Percentiles rank a stretch among this genome's conserved stretches.
Evolutionary conservation across 2,797 vertebrate genomes (phyloP).

Genomic region (Gephyroberyx darwinii): DNA sequence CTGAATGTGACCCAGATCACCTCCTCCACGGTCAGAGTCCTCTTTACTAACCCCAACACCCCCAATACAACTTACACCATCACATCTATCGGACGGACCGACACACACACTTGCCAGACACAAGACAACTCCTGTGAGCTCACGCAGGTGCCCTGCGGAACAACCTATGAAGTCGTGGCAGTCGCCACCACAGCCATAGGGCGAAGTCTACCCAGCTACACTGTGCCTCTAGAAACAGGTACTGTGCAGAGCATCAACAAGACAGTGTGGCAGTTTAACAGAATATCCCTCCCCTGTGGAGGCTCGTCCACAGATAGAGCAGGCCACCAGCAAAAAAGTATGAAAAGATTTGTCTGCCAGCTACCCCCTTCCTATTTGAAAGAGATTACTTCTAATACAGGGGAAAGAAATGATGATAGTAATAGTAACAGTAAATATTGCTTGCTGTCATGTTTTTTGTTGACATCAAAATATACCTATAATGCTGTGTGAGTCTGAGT

Average conservation of each 20-base stretch:
- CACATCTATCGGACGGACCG: slow-evolving; percentile 74
- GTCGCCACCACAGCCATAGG: slow-evolving; percentile 82
- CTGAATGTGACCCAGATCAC: slow-evolving; percentile 81
- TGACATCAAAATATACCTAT: too few relatives aligned
- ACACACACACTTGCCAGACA: slow-evolving; percentile 78
- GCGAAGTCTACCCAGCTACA: slow-evolving; percentile 89
- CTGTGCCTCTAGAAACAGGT: slow-evolving; percentile 89
- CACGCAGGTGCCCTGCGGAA: slow-evolving; percentile 85
- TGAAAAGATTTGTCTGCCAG: too few relatives aligned
- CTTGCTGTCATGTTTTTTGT: too few relatives aligned
- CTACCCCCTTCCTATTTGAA: too few relatives aligned
- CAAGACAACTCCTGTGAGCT: slow-evolving; percentile 75
- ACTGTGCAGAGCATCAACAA: background rate
- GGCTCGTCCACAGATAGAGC: too few relatives aligned
- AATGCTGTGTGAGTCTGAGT: too few relatives aligned
- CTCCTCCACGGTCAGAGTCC: slow-evolving; percentile 77
- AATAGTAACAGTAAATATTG: too few relatives aligned
- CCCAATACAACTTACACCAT: slow-evolving; percentile 81
- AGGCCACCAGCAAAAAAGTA: too few relatives aligned
- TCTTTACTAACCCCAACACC: slow-evolving; percentile 80
- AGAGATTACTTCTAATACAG: too few relatives aligned
- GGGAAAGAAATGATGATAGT: too few relatives aligned
- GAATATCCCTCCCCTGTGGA: too few relatives aligned
- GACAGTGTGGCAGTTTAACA: background rate
- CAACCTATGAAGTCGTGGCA: slow-evolving; percentile 83